A percentile compares a stretch with the other conserved stretches of the same genome.
Evolutionary conservation across 1,140 invertebrate species (phyloP).

Genomic region (Metopolophium dirhodum): DNA sequence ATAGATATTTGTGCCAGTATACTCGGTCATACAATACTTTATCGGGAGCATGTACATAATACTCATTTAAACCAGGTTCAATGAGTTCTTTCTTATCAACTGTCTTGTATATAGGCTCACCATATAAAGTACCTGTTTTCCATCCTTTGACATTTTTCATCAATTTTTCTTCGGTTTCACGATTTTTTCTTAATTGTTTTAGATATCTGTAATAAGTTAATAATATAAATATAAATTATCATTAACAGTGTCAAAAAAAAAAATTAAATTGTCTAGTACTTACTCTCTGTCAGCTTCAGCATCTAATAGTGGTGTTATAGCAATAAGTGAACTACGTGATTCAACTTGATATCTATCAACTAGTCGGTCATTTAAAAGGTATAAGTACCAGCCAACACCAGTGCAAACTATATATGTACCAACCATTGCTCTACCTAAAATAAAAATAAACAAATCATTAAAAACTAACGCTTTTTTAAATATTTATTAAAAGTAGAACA

Average conservation of each 20-base stretch:
- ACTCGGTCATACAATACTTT: conserved; percentile 61
- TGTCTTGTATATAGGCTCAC: conserved; percentile 78
- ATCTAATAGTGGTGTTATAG: conserved; percentile 75
- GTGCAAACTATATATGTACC: conserved; percentile 70
- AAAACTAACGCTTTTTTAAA: background rate
- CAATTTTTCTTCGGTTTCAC: conserved; percentile 82
- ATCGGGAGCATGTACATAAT: conserved; percentile 71
- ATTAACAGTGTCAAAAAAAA: background rate
- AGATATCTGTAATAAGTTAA: conserved; percentile 66
- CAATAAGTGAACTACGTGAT: conserved; percentile 75
- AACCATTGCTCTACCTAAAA: conserved; percentile 68
- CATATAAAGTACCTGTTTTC: conserved; percentile 86
- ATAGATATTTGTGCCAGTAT: conserved; percentile 45
- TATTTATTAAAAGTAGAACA: background rate
- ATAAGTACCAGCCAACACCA: conserved; percentile 68
- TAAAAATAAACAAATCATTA: background rate
- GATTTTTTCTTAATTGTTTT: conserved; percentile 79
- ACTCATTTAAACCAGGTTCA: conserved; percentile 72
- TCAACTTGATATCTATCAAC: conserved; percentile 68
- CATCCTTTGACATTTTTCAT: conserved; percentile 89
- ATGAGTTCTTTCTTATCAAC: conserved; percentile 66
- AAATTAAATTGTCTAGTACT: conserved; percentile 52
- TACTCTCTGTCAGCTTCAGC: conserved; percentile 76
- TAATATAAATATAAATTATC: conserved; percentile 10
- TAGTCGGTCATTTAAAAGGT: conserved; percentile 63